These are phyloP conservation scores for Astreopora myriophthalma DNA, from an alignment of 64 coral and sea anemone genomes.

Conservation along the genomic window DNA sequence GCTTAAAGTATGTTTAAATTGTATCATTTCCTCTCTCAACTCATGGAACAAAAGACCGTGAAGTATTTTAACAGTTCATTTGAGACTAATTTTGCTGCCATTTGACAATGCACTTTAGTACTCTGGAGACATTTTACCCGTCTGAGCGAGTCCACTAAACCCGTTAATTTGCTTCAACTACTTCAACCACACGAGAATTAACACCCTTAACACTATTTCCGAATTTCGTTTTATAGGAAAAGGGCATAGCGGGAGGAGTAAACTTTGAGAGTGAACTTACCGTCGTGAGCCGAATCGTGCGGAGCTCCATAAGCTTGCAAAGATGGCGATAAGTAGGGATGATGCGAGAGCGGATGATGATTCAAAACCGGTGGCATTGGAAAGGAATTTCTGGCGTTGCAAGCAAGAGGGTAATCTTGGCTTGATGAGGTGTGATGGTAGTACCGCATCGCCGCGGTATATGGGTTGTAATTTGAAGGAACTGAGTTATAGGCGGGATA, in stretches of 20 bases:
- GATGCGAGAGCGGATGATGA: conserved; percentile 85
- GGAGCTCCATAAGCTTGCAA: conserved; percentile 68
- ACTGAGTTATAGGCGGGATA: conserved; percentile 85
- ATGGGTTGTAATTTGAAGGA: conserved; percentile 82
- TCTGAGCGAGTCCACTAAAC: not conserved
- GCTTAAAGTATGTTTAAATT: not conserved
- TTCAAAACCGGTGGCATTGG: conserved; percentile 88
- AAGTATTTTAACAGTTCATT: conserved; percentile 17
- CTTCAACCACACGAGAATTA: not conserved
- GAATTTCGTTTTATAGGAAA: not conserved
- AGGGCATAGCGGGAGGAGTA: not conserved
- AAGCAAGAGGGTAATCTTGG: conserved; percentile 78
- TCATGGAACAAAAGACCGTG: not conserved
- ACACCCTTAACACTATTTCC: not conserved
- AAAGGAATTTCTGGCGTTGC: conserved; percentile 84
- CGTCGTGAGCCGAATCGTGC: conserved; percentile 81
- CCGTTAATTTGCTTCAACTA: conserved; percentile 1
- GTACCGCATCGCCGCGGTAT: conserved; percentile 75
- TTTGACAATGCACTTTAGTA: conserved; percentile 29
- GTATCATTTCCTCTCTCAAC: conserved; percentile 20
- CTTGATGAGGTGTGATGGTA: conserved; percentile 63
- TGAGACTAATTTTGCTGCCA: conserved; percentile 9
- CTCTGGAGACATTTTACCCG: not conserved
- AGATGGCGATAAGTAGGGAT: conserved; percentile 79
- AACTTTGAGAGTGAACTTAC: conserved; percentile 35